Percentiles rank a stretch among this genome's conserved stretches.
Evolutionary conservation across 1,140 invertebrate genomes (phyloP).

Genomic region (Drosophila teissieri): DNA sequence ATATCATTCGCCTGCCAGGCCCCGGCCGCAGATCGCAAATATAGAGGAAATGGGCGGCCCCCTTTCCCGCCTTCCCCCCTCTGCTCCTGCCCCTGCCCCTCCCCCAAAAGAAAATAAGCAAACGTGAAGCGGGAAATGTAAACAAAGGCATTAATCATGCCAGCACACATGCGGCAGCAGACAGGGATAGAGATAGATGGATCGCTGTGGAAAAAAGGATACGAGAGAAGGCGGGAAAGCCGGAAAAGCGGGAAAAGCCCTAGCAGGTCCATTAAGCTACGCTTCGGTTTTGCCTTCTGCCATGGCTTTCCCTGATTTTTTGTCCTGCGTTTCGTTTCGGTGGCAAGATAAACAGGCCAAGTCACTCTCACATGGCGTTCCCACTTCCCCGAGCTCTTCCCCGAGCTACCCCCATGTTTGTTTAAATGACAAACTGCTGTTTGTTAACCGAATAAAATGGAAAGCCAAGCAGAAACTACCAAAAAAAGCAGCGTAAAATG

Average conservation of each 20-base stretch:
- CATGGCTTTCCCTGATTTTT: neutral
- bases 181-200: slow-evolving; percentile 38
- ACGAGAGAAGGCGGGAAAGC: neutral
- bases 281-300: slow-evolving; percentile 11
- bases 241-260: slow-evolving; percentile 1
- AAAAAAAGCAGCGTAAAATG: slow-evolving; percentile 21
- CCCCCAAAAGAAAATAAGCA: slow-evolving; percentile 27
- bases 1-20: slow-evolving; percentile 68
- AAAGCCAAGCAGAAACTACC: slow-evolving; percentile 13
- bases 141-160: slow-evolving; percentile 81
- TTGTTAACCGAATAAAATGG: slow-evolving; percentile 52
- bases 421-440: slow-evolving; percentile 68
- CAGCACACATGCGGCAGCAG: slow-evolving; percentile 54
- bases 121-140: slow-evolving; percentile 68
- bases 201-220: slow-evolving; percentile 1
- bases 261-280: slow-evolving; percentile 41
- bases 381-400: no score
- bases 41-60: neutral
- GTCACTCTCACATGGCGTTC: slow-evolving; percentile 31
- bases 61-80: neutral
- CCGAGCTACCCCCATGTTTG: slow-evolving; percentile 44
- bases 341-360: slow-evolving; percentile 59
- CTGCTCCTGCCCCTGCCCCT: no score
- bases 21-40: slow-evolving; percentile 2
- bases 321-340: slow-evolving; percentile 14